These are phyloP conservation scores for Decapterus maruadsi DNA, from an alignment of 2,797 vertebrate genomes.

Conservation along the genomic window DNA sequence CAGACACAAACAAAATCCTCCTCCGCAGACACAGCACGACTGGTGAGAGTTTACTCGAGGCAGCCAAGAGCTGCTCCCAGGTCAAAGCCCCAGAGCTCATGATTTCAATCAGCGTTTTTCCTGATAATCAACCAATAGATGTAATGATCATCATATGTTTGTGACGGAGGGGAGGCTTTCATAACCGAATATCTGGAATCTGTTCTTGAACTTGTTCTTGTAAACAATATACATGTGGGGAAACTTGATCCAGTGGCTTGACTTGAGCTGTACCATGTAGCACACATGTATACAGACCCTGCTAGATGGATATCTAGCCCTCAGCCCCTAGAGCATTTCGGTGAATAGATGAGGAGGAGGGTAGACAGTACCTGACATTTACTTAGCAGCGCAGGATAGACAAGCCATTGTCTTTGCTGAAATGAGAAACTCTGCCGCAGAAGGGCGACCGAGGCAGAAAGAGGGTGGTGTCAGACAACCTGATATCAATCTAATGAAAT, in stretches of 20 bases:
- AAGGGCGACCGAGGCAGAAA: slow-evolving; percentile 71
- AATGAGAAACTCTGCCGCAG: slow-evolving; percentile 79
- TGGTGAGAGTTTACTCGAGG: background rate
- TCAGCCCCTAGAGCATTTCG: slow-evolving; percentile 71
- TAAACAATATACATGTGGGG: slow-evolving; percentile 63
- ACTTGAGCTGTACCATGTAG: slow-evolving; percentile 65
- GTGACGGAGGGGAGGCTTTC: background rate
- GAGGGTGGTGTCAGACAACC: slow-evolving; percentile 85
- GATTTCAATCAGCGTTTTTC: background rate
- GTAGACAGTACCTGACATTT: slow-evolving; percentile 82
- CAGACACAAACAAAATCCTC: slow-evolving; percentile 9
- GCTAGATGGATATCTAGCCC: slow-evolving; percentile 73
- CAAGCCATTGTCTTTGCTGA: slow-evolving; percentile 80
- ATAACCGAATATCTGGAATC: slow-evolving; percentile 27
- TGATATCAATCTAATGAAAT: slow-evolving; percentile 92
- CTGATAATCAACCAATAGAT: slow-evolving; percentile 16
- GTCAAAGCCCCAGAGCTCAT: slow-evolving; percentile 2
- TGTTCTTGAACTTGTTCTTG: slow-evolving; percentile 28
- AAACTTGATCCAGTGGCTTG: slow-evolving; percentile 61
- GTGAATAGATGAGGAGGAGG: slow-evolving; percentile 78
- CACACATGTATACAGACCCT: slow-evolving; percentile 71
- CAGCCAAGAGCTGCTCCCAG: slow-evolving; percentile 11
- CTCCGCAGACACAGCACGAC: background rate
- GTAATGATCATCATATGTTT: background rate
- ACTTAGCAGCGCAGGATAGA: slow-evolving; percentile 76